A percentile compares a stretch with the other conserved stretches of the same genome.
phyloP scores from a whole-genome alignment of 2,113 vertebrate genomes.

The Vombatus ursinus region DNA sequence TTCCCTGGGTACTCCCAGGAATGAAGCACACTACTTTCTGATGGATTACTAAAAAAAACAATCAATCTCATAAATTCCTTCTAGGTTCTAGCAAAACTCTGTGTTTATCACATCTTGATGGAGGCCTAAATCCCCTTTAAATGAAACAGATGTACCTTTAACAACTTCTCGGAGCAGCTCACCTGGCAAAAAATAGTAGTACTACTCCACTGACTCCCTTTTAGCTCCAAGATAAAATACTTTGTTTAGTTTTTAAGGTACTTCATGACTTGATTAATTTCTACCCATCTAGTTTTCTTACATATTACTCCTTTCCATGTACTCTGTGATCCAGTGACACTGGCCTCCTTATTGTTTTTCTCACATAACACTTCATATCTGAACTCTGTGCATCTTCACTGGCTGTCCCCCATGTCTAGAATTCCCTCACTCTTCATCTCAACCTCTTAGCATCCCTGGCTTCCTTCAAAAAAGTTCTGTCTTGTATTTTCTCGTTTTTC shows the following conservation, averaged over 20 bases:
- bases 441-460: background rate
- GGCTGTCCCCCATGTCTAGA: background rate
- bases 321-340: background rate
- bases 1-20: slow-evolving; percentile 9
- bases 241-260: too few relatives aligned
- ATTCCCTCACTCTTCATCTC: background rate
- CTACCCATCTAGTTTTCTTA: too few relatives aligned
- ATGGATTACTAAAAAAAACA: background rate
- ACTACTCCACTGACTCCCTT: too few relatives aligned
- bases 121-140: slow-evolving; percentile 9
- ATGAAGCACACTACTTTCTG: slow-evolving; percentile 6
- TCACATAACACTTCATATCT: background rate
- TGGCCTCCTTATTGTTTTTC: background rate
- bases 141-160: background rate
- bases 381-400: background rate
- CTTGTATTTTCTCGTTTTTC: background rate
- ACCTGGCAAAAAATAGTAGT: background rate
- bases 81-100: background rate
- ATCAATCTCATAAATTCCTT: background rate
- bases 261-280: too few relatives aligned
- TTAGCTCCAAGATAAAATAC: too few relatives aligned
- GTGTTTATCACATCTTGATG: slow-evolving; percentile 36
- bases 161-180: background rate
- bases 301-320: too few relatives aligned
- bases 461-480: background rate